Conservation (phyloP, 2,888 invertebrate species). For the Drosophila kambysellisi region DNA sequence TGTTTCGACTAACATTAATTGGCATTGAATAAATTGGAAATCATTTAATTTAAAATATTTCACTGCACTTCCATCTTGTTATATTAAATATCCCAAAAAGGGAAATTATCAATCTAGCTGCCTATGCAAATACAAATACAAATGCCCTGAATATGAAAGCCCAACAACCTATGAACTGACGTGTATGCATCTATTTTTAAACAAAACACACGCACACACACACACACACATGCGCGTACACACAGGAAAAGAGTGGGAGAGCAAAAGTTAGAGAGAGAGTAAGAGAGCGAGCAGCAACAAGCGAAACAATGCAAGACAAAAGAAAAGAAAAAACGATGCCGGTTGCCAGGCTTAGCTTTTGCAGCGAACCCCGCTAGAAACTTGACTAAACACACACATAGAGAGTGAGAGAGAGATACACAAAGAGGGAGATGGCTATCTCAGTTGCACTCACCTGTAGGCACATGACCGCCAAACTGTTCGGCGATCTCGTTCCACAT, state of each 20-base stretch:
- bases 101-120: neutral
- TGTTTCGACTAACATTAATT: neutral
- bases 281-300: constrained; percentile 16
- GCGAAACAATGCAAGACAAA: constrained; percentile 30
- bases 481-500: constrained; percentile 84
- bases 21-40: neutral
- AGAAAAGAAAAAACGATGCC: constrained; percentile 37
- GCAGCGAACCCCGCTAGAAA: constrained; percentile 18
- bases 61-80: neutral
- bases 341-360: constrained; percentile 28
- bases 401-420: neutral
- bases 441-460: constrained; percentile 75
- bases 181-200: constrained; percentile 45
- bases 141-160: constrained; percentile 14
- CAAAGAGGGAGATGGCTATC: constrained; percentile 1
- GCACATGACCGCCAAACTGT: constrained; percentile 83
- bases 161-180: constrained; percentile 25
- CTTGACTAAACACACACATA: constrained; percentile 8
- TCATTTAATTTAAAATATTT: neutral
- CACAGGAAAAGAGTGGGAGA: constrained; percentile 6
- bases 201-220: constrained; percentile 3
- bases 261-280: constrained; percentile 6
- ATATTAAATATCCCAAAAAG: neutral
- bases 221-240: constrained; percentile 10
- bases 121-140: constrained; percentile 3